Evolutionary conservation across 2,888 invertebrate species (phyloP), one percentile per base, ranked within the genome.

Genomic region (Hypolimnas misippus): DNA sequence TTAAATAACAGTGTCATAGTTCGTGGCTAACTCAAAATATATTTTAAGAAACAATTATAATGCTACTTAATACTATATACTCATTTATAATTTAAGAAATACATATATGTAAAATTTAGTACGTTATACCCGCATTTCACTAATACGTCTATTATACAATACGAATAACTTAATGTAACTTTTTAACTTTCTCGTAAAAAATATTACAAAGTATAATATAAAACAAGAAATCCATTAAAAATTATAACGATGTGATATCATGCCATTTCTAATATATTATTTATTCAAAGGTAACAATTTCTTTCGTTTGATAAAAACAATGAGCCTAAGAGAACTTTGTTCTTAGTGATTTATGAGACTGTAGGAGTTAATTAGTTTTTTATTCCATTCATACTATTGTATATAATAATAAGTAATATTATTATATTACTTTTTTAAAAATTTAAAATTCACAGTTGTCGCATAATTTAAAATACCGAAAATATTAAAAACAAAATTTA

Each of bases 301-400:
- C 35, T 35, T 35, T 42, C 5, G 2, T 17, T 7, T 16, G 6
- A 6, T 42, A 1, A 12, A 25, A 55, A 42, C 31, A 42, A 54
- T 0, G 29, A 29, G 10, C 5, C 17, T 17, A 25, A 42, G 42
- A 29, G 29, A 40, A 42, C 46, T 19, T 33, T 6, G 21, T 33
- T 56, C 21, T 56, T 19, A 19, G 8, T 21, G 33, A 56, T 33
- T 46, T 35, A 33, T 21, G 16, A 56, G n/a, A n/a, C 10, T 35
- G 12, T 35, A 12, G 1, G 12, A 35, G 12, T 35, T 35, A 35
- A 35, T 35, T 35, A 12, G 12, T 2, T 35, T 8, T 8, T 35
- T 35, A 35, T 35, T 35, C 35, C 40, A 5, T 14, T 40, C 40
- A 5, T 40, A 8, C 4, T 14, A 40, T 40, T 40, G 16, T 14